These are phyloP conservation scores for Carduelis carduelis DNA, from an alignment of 2,797 vertebrate species.

Conservation along the genomic window DNA sequence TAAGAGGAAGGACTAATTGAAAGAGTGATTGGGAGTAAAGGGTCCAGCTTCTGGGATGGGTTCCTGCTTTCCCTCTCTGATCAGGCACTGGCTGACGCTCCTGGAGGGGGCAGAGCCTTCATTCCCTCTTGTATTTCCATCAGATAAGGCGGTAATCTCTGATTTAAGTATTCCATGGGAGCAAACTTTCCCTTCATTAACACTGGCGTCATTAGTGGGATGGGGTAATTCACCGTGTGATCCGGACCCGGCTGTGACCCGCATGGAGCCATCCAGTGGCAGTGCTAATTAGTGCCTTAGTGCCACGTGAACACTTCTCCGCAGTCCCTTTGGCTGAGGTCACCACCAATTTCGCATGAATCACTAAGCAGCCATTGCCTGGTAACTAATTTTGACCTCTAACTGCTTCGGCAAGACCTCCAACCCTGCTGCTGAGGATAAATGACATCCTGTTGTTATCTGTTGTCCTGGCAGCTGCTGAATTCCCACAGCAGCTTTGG, in stretches of 20 bases:
- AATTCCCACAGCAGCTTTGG: background rate
- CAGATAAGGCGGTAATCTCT: background rate
- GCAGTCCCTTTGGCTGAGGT: background rate
- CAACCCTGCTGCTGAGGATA: background rate
- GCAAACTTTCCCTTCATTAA: background rate
- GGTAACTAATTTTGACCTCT: slow-evolving; percentile 16
- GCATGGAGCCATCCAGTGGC: background rate
- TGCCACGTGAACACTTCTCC: background rate
- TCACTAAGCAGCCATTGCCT: background rate
- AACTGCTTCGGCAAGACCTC: background rate
- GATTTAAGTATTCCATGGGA: background rate
- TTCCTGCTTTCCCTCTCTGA: background rate
- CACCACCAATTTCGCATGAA: background rate
- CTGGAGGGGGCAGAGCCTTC: background rate
- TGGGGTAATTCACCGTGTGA: background rate
- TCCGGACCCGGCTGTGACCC: background rate
- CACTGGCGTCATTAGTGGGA: background rate
- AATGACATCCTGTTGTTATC: slow-evolving; percentile 47
- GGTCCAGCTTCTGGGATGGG: background rate
- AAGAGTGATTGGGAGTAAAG: background rate
- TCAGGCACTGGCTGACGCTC: background rate
- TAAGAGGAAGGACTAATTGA: background rate
- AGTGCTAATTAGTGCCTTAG: background rate
- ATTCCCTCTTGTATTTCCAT: background rate
- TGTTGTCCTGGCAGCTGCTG: background rate